Evolutionary conservation across 1,140 invertebrate species (phyloP).

Genomic region (Agrypnia vestita): DNA sequence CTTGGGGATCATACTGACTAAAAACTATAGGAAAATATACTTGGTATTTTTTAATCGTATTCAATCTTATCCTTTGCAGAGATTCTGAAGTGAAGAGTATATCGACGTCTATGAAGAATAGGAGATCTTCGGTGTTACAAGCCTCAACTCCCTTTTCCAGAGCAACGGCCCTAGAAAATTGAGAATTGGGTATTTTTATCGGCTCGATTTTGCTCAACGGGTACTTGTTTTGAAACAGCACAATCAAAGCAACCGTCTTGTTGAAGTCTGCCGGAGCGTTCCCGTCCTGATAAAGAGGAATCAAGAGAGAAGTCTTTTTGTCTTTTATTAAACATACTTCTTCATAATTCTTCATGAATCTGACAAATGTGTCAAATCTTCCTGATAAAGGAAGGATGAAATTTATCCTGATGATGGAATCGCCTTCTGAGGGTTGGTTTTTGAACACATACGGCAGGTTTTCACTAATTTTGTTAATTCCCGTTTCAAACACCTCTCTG

Average conservation of each 20-base stretch:
- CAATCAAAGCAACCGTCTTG: constrained; percentile 73
- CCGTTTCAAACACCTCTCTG: constrained; percentile 69
- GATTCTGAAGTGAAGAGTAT: constrained; percentile 84
- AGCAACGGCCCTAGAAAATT: constrained; percentile 87
- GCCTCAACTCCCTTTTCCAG: constrained; percentile 79
- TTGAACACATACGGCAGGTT: constrained; percentile 69
- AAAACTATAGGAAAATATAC: constrained; percentile 99
- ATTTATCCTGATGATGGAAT: constrained; percentile 77
- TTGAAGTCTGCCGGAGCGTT: constrained; percentile 73
- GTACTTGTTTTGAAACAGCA: constrained; percentile 75
- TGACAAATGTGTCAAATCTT: constrained; percentile 83
- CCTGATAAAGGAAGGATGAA: constrained; percentile 93
- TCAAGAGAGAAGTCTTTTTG: constrained; percentile 82
- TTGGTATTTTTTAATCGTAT: constrained; percentile 83
- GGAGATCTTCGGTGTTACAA: constrained; percentile 77
- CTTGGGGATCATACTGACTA: constrained; percentile 92
- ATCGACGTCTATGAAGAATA: constrained; percentile 93
- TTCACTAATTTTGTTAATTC: constrained; percentile 70
- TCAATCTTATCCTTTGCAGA: constrained; percentile 82
- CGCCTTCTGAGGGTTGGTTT: constrained; percentile 64
- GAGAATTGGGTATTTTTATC: constrained; percentile 77
- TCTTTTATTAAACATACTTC: constrained; percentile 80
- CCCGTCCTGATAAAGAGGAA: constrained; percentile 85
- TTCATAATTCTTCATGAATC: constrained; percentile 92
- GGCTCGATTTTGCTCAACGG: constrained; percentile 78